Conservation (phyloP, 2,113 vertebrate species). For the Bos javanicus region DNA sequence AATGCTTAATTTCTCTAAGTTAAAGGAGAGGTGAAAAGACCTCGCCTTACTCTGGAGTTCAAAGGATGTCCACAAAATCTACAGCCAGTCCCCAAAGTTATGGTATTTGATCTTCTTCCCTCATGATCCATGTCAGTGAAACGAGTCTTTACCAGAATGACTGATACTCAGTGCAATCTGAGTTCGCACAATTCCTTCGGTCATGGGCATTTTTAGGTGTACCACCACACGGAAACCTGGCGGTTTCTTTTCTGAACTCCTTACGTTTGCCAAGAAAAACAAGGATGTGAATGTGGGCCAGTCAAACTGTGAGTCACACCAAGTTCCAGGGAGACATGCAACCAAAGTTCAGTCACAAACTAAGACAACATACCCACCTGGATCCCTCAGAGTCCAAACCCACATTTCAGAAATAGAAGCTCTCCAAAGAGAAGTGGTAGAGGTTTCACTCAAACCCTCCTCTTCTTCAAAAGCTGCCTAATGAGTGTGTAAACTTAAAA, state of each 20-base stretch:
- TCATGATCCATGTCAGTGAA: neutral
- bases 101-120: neutral
- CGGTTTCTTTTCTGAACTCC: conserved; percentile 38
- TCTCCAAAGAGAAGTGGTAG: neutral
- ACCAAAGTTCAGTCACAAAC: neutral
- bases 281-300: neutral
- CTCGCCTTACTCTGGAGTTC: neutral
- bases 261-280: conserved; percentile 55
- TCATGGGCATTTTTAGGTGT: neutral
- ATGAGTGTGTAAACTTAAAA: neutral
- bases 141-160: neutral
- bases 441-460: neutral
- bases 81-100: neutral
- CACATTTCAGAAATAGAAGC: neutral
- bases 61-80: neutral
- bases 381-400: neutral
- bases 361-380: neutral
- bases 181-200: neutral
- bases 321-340: conserved; percentile 5
- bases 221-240: neutral
- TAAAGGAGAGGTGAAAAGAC: neutral
- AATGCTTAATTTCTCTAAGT: neutral
- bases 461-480: neutral
- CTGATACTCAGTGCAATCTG: neutral
- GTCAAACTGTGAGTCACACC: conserved; percentile 55